These are phyloP conservation scores for Trematocara variabile DNA, from an alignment of 2,113 vertebrate genomes.

Conservation along the genomic window DNA sequence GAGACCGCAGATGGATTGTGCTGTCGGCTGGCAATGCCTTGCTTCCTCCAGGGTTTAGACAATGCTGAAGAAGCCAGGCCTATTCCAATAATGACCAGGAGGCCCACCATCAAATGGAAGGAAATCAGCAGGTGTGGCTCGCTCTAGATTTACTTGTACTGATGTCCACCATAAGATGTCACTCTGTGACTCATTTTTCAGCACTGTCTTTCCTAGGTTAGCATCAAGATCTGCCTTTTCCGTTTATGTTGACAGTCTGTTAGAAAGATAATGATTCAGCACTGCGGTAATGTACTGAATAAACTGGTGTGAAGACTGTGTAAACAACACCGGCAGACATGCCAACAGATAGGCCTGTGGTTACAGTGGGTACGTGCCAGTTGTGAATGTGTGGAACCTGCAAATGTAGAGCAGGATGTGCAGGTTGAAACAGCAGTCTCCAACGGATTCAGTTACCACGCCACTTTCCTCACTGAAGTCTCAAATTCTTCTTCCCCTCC, in stretches of 20 bases:
- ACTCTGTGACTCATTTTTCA: background rate
- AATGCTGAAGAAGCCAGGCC: background rate
- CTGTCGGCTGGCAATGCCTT: conserved; percentile 74
- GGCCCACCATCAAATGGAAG: conserved; percentile 76
- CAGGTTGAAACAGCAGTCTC: background rate
- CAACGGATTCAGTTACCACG: background rate
- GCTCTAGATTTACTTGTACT: background rate
- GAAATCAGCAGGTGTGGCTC: conserved; percentile 77
- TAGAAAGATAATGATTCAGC: background rate
- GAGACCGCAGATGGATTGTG: conserved; percentile 75
- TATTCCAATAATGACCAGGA: conserved; percentile 50
- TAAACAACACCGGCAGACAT: background rate
- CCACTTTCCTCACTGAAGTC: background rate
- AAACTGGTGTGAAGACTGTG: background rate
- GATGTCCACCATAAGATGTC: conserved; percentile 19
- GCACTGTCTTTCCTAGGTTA: background rate
- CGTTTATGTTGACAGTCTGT: background rate
- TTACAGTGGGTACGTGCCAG: background rate
- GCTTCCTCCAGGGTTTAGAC: conserved; percentile 47
- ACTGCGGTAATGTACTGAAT: background rate
- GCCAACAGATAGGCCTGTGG: background rate
- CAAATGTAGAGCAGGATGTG: background rate
- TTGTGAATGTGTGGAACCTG: background rate
- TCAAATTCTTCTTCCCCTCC: background rate
- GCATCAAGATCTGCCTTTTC: background rate